These are phyloP conservation scores for Pogona vitticeps DNA, from an alignment of 2,113 vertebrate species.

Conservation along the genomic window DNA sequence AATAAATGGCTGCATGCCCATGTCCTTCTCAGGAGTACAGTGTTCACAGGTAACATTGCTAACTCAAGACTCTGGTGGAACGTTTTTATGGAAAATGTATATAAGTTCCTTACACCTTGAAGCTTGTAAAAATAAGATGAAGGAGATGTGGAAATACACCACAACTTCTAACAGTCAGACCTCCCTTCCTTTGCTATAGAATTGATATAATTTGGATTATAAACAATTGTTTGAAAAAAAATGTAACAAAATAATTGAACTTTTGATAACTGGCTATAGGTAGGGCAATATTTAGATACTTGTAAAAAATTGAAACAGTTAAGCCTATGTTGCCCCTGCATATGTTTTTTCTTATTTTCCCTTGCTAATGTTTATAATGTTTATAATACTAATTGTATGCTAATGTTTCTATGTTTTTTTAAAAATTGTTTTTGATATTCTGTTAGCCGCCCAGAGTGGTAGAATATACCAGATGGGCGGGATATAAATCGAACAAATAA, in stretches of 20 bases:
- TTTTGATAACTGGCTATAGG: neutral
- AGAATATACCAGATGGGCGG: too few species aligned
- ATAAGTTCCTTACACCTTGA: neutral
- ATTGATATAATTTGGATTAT: neutral
- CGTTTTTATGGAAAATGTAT: neutral
- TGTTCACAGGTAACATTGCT: neutral
- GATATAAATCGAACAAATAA: too few species aligned
- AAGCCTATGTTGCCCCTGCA: neutral
- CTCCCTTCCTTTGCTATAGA: neutral
- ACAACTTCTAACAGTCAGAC: neutral
- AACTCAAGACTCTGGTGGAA: neutral
- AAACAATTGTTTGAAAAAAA: neutral
- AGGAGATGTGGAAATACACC: neutral
- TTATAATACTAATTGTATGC: too few species aligned
- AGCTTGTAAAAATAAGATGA: neutral
- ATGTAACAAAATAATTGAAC: neutral
- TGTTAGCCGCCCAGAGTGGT: too few species aligned
- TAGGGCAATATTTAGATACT: neutral
- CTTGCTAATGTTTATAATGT: too few species aligned
- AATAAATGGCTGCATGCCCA: neutral
- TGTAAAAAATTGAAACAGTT: neutral
- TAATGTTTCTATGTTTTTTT: too few species aligned
- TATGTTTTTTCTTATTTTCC: neutral
- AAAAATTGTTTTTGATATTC: too few species aligned
- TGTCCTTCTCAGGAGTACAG: neutral